Evolutionary conservation across 2,797 vertebrate genomes (phyloP).

Genomic region (Martes flavigula): DNA sequence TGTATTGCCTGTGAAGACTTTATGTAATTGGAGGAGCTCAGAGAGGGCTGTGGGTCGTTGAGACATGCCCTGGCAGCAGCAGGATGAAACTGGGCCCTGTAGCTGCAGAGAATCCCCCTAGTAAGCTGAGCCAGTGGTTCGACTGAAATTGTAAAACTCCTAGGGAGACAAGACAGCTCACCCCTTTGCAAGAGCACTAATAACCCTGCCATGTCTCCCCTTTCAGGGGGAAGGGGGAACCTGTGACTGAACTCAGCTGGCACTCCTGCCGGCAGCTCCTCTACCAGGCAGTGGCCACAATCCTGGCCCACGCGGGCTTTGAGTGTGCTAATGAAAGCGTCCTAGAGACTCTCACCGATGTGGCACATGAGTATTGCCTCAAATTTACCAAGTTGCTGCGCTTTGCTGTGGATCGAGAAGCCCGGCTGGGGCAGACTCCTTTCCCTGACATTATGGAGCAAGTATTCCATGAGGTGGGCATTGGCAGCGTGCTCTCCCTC

Average conservation of each 20-base stretch:
- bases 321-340: conserved; percentile 96
- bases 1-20: not conserved
- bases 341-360: conserved; percentile 95
- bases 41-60: not conserved
- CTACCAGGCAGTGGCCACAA: conserved; percentile 96
- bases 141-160: not conserved
- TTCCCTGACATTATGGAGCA: conserved; percentile 98
- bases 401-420: conserved; percentile 95
- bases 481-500: conserved; percentile 95
- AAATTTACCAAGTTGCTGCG: conserved; percentile 94
- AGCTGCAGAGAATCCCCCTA: not conserved
- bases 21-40: not conserved
- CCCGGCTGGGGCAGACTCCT: conserved; percentile 92
- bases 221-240: conserved; percentile 95
- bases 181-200: not conserved
- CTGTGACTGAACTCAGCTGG: conserved; percentile 96
- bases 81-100: not conserved
- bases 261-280: conserved; percentile 96
- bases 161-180: not conserved
- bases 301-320: conserved; percentile 96
- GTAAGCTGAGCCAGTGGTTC: not conserved
- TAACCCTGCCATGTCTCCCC: not conserved
- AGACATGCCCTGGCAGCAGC: not conserved
- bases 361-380: conserved; percentile 95
- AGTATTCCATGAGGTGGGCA: conserved; percentile 97